Evolutionary conservation across 1,140 invertebrate species (phyloP), one percentile per base, ranked within the genome.

Genomic region (Nasonia vitripennis): DNA sequence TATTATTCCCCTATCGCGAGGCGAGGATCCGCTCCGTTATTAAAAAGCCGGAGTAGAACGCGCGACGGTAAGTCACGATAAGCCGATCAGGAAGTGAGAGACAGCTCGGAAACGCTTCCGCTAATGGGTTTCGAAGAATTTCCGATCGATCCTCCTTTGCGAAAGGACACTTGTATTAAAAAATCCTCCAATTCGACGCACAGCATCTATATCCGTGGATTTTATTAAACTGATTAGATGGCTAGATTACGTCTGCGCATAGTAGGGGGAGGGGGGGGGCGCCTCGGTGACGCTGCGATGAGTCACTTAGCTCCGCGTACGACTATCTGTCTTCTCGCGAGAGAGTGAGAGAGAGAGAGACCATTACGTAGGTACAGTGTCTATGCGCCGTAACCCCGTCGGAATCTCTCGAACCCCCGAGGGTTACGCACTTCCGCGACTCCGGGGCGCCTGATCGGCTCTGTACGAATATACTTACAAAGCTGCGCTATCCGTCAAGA

Each of bases 181-280:
- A 20, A 41, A 77, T 77, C 74, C 10, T 41, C n/a, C n/a, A 31
- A 77, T 45, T 77, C 74, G 20, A 0, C 45, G 7, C 48, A 1
- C 48, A 37, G 48, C 7, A 31, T n/a, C 75, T 27, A 5, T 17
- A 27, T 1, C 34, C 10, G 55, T 78, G 20, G 41, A 78, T 78
- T 83, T 84, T 80, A 74, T 80, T 79, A 79, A 79, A 74, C 77
- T 79, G 77, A 84, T 84, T 79, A 73, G 67, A 84, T 80, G 67
- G 12, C 62, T 74, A 70, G 62, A 84, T 84, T 84, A 55, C 62
- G 10, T n/a, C 27, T 74, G 23, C 23, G 27, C 7, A 2, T 17
- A 17, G 20, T 62, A 62, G 20, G 17, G 20, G 55, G n/a, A n/a
- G n/a, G n/a, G n/a, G n/a, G n/a, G n/a, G n/a, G n/a, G n/a, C 17